A percentile compares a stretch with the other conserved stretches of the same genome.
These are phyloP conservation scores for Serinus canaria DNA, from an alignment of 2,113 vertebrate species.

Conservation along the genomic window DNA sequence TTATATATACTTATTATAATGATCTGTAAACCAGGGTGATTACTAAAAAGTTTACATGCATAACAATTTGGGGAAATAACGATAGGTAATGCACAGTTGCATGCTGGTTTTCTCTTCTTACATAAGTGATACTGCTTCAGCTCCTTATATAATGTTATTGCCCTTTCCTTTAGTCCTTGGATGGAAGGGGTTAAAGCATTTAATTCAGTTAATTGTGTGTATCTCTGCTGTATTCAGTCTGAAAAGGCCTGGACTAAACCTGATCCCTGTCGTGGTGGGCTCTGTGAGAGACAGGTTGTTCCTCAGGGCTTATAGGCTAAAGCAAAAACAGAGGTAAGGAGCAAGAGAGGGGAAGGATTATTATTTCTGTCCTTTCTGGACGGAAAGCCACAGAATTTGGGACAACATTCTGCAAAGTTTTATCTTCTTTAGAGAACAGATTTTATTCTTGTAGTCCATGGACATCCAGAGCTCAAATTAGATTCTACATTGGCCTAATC, in stretches of 20 bases:
- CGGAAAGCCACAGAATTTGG: background rate
- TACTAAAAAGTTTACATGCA: background rate
- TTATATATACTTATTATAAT: background rate
- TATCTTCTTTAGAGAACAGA: background rate
- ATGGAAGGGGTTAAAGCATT: background rate
- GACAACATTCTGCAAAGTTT: background rate
- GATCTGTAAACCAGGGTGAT: background rate
- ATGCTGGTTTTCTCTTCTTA: background rate
- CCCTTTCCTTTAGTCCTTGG: background rate
- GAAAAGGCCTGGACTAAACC: background rate
- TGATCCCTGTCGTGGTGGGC: background rate
- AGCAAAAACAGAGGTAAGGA: background rate
- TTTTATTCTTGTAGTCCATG: background rate
- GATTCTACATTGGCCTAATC: background rate
- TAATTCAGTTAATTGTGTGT: background rate
- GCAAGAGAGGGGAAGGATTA: background rate
- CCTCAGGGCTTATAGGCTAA: background rate
- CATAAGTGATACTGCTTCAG: background rate
- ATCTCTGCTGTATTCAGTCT: background rate
- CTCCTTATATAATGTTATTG: background rate
- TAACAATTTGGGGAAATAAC: background rate
- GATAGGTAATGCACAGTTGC: background rate
- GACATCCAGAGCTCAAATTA: background rate
- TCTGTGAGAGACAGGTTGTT: background rate
- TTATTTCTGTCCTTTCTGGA: background rate